phyloP scores from a whole-genome alignment of 2,888 invertebrate species.

The Coenonympha glycerion region DNA sequence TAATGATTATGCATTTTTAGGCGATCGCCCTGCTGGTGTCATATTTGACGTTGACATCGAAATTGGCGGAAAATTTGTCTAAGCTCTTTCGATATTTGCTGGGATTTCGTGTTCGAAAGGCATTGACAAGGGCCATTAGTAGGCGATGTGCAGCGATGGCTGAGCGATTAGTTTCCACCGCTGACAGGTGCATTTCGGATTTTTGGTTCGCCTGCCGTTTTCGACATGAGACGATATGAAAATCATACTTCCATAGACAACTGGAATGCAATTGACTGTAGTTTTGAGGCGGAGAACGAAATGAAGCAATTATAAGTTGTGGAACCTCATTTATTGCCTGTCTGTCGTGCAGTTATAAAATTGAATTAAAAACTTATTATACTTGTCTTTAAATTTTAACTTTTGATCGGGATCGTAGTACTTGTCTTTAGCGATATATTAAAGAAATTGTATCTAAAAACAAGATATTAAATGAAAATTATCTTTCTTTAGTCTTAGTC shows the following conservation, averaged over 20 bases:
- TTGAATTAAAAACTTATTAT: slow-evolving; percentile 60
- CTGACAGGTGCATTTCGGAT: slow-evolving; percentile 39
- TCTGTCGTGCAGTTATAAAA: slow-evolving; percentile 70
- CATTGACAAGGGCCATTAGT: slow-evolving; percentile 37
- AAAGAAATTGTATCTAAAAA: no score
- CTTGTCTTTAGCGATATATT: no score
- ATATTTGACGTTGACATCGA: slow-evolving; percentile 43
- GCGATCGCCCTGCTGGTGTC: no score
- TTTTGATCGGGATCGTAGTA: slow-evolving; percentile 7
- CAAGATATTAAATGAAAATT: no score
- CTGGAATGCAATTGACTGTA: slow-evolving; percentile 47
- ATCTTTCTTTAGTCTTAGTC: no score
- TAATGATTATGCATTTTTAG: no score
- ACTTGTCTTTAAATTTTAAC: slow-evolving; percentile 46
- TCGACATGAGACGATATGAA: slow-evolving; percentile 34
- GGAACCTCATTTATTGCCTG: slow-evolving; percentile 70
- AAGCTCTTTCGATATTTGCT: slow-evolving; percentile 55
- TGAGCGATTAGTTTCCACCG: slow-evolving; percentile 35
- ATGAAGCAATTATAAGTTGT: slow-evolving; percentile 75
- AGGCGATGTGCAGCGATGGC: slow-evolving; percentile 30
- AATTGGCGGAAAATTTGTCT: slow-evolving; percentile 58
- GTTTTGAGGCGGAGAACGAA: slow-evolving; percentile 51
- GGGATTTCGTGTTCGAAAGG: slow-evolving; percentile 38
- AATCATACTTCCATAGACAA: slow-evolving; percentile 42
- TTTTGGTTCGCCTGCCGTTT: slow-evolving; percentile 33